Conservation (phyloP, 2,888 invertebrate genomes). For the Drepanosiphum platanoidis region DNA sequence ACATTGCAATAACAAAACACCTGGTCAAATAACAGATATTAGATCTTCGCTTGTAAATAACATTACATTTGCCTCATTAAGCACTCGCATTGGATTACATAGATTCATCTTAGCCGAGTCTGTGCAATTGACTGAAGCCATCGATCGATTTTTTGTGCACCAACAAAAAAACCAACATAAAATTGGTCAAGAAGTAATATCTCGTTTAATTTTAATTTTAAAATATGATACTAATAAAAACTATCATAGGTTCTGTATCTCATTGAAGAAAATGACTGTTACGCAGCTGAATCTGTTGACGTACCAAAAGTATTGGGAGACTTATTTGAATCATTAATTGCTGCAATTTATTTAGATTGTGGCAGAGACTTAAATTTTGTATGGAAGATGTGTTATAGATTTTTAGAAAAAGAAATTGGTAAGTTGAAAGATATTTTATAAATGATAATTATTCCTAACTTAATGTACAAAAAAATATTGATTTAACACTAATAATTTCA, state of each 20-base stretch:
- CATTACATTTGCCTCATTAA: slow-evolving; percentile 89
- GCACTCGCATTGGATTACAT: slow-evolving; percentile 87
- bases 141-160: slow-evolving; percentile 74
- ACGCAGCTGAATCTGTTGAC: slow-evolving; percentile 81
- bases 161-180: slow-evolving; percentile 73
- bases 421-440: slow-evolving; percentile 64
- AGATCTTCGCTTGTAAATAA: slow-evolving; percentile 97
- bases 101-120: slow-evolving; percentile 74
- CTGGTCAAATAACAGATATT: slow-evolving; percentile 91
- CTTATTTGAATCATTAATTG: slow-evolving; percentile 89
- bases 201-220: neutral
- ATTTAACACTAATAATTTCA: no score
- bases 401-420: slow-evolving; percentile 88
- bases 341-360: slow-evolving; percentile 89
- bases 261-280: slow-evolving; percentile 74
- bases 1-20: slow-evolving; percentile 74
- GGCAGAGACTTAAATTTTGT: slow-evolving; percentile 77
- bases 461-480: no score
- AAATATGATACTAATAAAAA: slow-evolving; percentile 41
- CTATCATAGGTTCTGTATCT: slow-evolving; percentile 69
- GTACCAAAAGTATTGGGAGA: slow-evolving; percentile 94
- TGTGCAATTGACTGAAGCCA: slow-evolving; percentile 69
- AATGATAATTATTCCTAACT: no score
- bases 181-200: slow-evolving; percentile 75
- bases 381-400: slow-evolving; percentile 81